These are phyloP conservation scores for cattle (Bos taurus) DNA, from an alignment of 2,113 vertebrate genomes.

Conservation along the genomic window DNA sequence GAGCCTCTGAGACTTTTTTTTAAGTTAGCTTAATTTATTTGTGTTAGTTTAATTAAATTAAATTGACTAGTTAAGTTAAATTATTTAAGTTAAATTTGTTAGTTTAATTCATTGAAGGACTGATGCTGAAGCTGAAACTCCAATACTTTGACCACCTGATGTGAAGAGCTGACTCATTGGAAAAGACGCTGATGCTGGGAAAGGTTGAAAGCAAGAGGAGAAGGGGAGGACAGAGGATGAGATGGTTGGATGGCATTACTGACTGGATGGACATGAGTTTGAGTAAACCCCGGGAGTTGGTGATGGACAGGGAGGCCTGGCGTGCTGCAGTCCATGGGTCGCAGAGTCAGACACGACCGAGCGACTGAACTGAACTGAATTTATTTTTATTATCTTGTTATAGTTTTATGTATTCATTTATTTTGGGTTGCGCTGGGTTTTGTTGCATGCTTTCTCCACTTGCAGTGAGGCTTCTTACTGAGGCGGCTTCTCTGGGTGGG, in stretches of 20 bases:
- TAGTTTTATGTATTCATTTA: neutral
- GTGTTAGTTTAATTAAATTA: neutral
- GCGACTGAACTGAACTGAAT: neutral
- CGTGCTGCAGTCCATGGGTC: fast-evolving
- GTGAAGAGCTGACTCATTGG: neutral
- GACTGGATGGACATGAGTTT: fast-evolving
- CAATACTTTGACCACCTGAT: neutral
- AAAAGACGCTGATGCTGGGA: neutral
- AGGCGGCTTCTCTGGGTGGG: neutral
- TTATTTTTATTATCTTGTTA: neutral
- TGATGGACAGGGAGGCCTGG: neutral
- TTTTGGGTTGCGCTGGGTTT: neutral
- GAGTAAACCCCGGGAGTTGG: fast-evolving
- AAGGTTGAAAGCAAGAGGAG: neutral
- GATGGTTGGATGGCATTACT: neutral
- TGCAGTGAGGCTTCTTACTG: neutral
- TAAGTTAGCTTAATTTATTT: neutral
- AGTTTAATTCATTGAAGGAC: neutral
- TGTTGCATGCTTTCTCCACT: neutral
- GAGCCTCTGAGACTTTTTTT: neutral
- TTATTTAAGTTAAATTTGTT: neutral
- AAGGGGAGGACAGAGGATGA: neutral
- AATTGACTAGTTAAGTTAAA: neutral
- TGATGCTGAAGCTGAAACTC: neutral
- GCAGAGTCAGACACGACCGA: neutral